A percentile compares a stretch with the other conserved stretches of the same genome.
phyloP scores from a whole-genome alignment of 2,888 invertebrate genomes.

The Cataglyphis altisquamis region DNA sequence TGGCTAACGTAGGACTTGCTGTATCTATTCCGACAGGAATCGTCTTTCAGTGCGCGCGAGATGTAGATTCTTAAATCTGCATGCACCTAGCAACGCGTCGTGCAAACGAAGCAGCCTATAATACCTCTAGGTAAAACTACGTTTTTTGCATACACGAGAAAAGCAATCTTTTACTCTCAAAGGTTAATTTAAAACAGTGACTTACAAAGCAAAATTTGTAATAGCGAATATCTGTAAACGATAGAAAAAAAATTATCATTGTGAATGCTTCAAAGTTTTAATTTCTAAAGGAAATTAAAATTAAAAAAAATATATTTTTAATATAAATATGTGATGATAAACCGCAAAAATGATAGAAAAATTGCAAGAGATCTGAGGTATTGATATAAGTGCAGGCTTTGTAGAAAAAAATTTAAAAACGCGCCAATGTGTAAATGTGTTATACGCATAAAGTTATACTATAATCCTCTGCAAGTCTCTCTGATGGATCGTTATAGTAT shows the following conservation, averaged over 20 bases:
- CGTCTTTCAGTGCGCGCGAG: constrained; percentile 54
- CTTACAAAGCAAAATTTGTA: constrained; percentile 21
- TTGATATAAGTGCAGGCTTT: background rate
- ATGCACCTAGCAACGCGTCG: constrained; percentile 45
- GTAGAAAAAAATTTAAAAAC: background rate
- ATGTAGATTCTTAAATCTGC: constrained; percentile 54
- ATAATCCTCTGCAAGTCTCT: background rate
- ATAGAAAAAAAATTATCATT: constrained; percentile 3
- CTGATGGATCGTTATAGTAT: background rate
- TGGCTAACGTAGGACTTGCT: constrained; percentile 33
- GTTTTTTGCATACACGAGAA: constrained; percentile 41
- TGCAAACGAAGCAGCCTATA: constrained; percentile 64
- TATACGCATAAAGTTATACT: background rate
- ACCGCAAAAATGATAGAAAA: background rate
- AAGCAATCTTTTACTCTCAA: constrained; percentile 64
- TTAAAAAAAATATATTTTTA: background rate
- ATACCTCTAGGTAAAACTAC: constrained; percentile 65
- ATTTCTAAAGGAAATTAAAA: background rate
- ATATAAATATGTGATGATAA: background rate
- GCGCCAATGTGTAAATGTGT: background rate
- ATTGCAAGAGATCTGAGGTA: background rate
- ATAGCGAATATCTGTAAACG: constrained; percentile 16
- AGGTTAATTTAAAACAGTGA: constrained; percentile 66
- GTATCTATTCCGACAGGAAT: constrained; percentile 48
- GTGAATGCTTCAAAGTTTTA: background rate